phyloP scores from a whole-genome alignment of 1,140 invertebrate genomes.

The Patella vulgata region DNA sequence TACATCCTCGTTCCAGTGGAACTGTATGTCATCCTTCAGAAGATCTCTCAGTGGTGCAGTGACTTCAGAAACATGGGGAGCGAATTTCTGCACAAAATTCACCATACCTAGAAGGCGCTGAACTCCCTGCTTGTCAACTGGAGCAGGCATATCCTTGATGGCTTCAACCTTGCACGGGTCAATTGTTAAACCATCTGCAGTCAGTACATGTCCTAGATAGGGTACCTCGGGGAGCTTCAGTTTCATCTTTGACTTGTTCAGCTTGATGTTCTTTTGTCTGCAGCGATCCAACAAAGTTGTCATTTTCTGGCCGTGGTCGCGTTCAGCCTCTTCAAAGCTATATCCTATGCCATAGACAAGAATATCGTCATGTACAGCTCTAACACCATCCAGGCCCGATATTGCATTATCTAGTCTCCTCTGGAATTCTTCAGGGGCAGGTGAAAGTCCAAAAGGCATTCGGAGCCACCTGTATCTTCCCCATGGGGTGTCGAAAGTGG shows the following conservation, averaged over 20 bases:
- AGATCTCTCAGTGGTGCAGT: conserved; percentile 19
- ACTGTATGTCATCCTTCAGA: conserved; percentile 13
- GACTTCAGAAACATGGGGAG: conserved; percentile 57
- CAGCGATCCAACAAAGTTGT: conserved; percentile 18
- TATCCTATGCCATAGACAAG: conserved; percentile 44
- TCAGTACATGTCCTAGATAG: conserved; percentile 58
- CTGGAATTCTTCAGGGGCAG: conserved; percentile 20
- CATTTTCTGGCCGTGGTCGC: conserved; percentile 32
- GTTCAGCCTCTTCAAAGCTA: too few species aligned
- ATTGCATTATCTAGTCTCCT: not conserved
- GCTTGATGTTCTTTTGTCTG: conserved; percentile 22
- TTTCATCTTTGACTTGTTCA: conserved; percentile 33
- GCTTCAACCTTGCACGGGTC: conserved; percentile 26
- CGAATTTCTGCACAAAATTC: conserved; percentile 41
- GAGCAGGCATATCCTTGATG: conserved; percentile 26
- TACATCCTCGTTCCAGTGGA: conserved; percentile 19
- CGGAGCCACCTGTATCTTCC: conserved; percentile 31
- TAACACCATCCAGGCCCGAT: conserved; percentile 2
- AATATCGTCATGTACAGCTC: conserved; percentile 40
- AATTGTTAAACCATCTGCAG: conserved; percentile 29
- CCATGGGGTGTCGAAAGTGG: conserved; percentile 33
- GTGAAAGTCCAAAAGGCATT: conserved; percentile 28
- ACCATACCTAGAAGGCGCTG: conserved; percentile 17
- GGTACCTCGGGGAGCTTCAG: conserved; percentile 22
- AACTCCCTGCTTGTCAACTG: conserved; percentile 12